Conservation (phyloP, 2,888 invertebrate genomes). For the Clanis bilineata region DNA sequence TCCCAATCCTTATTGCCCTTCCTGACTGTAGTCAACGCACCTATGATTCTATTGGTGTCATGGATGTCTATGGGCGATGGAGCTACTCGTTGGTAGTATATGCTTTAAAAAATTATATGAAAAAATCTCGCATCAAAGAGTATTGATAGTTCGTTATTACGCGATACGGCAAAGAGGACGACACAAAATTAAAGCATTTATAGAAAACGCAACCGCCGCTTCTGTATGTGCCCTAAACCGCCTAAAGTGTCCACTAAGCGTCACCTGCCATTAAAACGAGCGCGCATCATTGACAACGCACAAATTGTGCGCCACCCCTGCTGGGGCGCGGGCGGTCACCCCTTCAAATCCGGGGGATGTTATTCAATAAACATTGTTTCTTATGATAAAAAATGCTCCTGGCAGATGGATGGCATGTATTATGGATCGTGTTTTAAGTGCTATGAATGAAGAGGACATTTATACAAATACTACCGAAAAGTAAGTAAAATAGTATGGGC, state of each 20-base stretch:
- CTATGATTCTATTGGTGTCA: too few species aligned
- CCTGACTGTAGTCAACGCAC: too few species aligned
- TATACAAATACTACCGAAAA: neutral
- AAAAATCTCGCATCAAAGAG: too few species aligned
- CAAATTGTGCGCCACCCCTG: constrained; percentile 62
- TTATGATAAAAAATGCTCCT: constrained; percentile 10
- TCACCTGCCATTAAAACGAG: constrained; percentile 77
- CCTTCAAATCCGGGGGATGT: constrained; percentile 29
- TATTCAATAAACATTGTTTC: constrained; percentile 54
- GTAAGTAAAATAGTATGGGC: neutral
- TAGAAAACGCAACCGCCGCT: neutral
- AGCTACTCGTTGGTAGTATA: too few species aligned
- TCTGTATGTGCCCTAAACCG: neutral
- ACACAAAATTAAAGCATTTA: too few species aligned
- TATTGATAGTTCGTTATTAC: too few species aligned
- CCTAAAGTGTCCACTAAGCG: constrained; percentile 40
- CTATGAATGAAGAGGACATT: neutral
- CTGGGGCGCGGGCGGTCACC: constrained; percentile 30
- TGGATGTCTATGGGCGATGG: too few species aligned
- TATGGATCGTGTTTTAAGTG: neutral
- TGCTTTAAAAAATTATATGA: too few species aligned
- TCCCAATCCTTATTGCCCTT: too few species aligned
- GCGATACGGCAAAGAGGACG: too few species aligned
- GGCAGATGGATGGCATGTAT: constrained; percentile 9
- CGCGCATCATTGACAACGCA: constrained; percentile 69